Percentiles rank a stretch among this genome's conserved stretches.
These are phyloP conservation scores for Pristionchus pacificus DNA, from an alignment of 1,140 invertebrate genomes.

Conservation along the genomic window DNA sequence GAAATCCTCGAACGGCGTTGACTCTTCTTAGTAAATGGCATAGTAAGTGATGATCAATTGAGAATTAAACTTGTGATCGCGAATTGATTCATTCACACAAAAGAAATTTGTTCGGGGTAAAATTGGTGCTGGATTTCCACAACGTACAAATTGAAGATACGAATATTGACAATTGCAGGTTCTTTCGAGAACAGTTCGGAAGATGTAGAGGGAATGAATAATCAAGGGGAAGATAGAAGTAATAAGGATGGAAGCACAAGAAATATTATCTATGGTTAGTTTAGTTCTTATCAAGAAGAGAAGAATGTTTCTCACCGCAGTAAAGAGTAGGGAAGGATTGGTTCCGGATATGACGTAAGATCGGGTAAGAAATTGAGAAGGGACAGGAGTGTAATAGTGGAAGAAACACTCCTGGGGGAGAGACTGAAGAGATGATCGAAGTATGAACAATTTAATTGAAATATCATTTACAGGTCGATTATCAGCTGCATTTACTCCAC, in stretches of 20 bases:
- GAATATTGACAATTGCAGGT: conserved; percentile 23
- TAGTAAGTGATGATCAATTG: conserved; percentile 18
- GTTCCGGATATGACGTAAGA: too few species aligned
- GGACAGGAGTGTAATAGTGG: too few species aligned
- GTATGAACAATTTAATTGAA: background rate
- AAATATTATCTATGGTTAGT: background rate
- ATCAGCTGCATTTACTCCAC: background rate
- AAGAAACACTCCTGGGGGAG: too few species aligned
- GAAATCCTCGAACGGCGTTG: conserved; percentile 6
- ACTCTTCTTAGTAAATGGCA: conserved; percentile 34
- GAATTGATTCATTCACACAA: background rate
- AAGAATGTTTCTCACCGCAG: too few species aligned
- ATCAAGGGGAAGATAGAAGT: conserved; percentile 2
- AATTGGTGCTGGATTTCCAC: background rate
- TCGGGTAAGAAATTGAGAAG: too few species aligned
- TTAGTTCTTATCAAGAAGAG: background rate
- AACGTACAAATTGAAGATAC: conserved; percentile 21
- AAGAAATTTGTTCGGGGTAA: background rate
- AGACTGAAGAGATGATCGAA: too few species aligned
- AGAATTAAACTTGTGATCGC: conserved; percentile 7
- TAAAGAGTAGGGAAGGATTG: too few species aligned
- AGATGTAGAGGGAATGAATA: background rate
- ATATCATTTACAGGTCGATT: background rate
- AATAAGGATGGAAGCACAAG: background rate
- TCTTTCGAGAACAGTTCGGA: background rate